Percentiles rank a stretch among this genome's conserved stretches.
phyloP scores from a whole-genome alignment of 2,888 invertebrate species.

The Drosophila cognata region DNA sequence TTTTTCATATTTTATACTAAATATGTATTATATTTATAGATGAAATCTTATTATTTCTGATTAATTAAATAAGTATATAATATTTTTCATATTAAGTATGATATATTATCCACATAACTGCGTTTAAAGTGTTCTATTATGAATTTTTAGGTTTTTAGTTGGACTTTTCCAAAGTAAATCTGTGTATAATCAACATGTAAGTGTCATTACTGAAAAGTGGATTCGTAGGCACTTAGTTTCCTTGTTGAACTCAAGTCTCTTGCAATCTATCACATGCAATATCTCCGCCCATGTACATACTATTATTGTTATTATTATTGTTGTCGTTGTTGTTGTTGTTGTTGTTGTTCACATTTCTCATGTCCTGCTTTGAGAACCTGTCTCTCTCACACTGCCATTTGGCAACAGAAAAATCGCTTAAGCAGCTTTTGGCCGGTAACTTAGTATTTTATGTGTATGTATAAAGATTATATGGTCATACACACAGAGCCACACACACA shows the following conservation, averaged over 20 bases:
- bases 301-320: not conserved
- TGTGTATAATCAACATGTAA: not conserved
- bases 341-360: conserved; percentile 32
- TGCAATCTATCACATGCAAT: conserved; percentile 32
- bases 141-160: not conserved
- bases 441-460: conserved; percentile 66
- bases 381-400: conserved; percentile 11
- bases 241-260: not conserved
- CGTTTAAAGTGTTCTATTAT: too few species aligned
- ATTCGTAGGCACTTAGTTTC: not conserved
- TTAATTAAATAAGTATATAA: not conserved
- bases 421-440: conserved; percentile 47
- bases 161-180: not conserved
- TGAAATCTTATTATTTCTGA: not conserved
- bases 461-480: conserved; percentile 72
- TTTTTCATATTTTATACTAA: not conserved
- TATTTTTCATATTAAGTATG: not conserved
- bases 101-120: not conserved
- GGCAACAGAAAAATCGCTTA: conserved; percentile 47
- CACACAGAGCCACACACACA: conserved; percentile 47
- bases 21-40: not conserved
- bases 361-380: conserved; percentile 25
- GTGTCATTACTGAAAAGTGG: not conserved
- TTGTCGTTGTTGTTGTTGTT: conserved; percentile 20
- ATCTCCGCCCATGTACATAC: conserved; percentile 5